Base-by-base conservation (phyloP, 2,888 invertebrate genomes). In the Callinectes sapidus region DNA sequence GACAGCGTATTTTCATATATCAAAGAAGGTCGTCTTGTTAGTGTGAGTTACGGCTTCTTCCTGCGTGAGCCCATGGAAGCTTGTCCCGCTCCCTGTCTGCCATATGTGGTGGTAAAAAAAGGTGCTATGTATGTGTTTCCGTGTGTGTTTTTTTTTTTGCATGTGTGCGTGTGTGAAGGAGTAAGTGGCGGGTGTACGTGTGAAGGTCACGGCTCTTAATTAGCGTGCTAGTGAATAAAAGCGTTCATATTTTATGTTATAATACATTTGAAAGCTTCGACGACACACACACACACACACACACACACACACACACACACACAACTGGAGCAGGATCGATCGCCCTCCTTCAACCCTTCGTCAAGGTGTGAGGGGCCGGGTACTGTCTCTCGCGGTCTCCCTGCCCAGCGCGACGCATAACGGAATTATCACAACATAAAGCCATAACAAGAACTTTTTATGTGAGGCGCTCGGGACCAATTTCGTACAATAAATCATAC, bases 251-350 rank as follows among this genome's bases (percentile, higher is more conserved):
- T 35, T 81, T 81, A 32, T 81, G 10, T 86, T 48, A 48, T 54
- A n/a, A 48, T 87, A 87, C 54, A 42, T 87, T 54, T 42, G 39
- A 39, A 48, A 23, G 48, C 18, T 86, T 16, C 13, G 48, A 42
- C 87, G 48, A 48, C 87, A 86, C 87, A 87, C 87, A 87, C 87
- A 87, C 87, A 87, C 87, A 87, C 48, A 87, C 87, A 87, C 87
- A 87, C 48, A 87, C 87, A 87, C 87, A 81, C 81, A 81, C 81
- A 81, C 81, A 81, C 35, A 81, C 81, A 35, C 35, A 35, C 81
- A 81, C 81, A 81, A 61, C 18, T 61, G 6, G 61, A 23, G 61
- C 23, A 61, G 61, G 61, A 61, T 61, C 61, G 61, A 61, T 61
- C 61, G 2, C 85, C 32, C 32, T n/a, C 39, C 42, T n/a, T 10